These are phyloP conservation scores for Eulemur mongoz DNA, from an alignment of 2,797 vertebrate genomes.

Conservation along the genomic window DNA sequence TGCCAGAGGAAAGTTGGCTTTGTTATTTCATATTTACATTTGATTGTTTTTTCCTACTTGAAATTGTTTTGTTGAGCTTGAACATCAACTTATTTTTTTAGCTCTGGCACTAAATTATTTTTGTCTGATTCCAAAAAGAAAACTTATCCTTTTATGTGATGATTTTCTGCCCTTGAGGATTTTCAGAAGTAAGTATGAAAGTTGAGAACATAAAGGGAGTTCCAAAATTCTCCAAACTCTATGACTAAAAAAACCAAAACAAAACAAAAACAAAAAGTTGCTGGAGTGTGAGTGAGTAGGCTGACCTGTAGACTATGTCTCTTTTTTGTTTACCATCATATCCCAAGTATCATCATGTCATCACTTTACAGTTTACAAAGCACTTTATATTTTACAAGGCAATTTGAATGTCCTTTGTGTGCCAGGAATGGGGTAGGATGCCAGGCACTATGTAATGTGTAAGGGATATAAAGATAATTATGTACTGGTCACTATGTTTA, in stretches of 20 bases:
- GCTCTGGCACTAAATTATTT: not conserved
- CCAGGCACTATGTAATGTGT: not conserved
- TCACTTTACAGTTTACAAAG: not conserved
- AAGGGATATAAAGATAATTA: not conserved
- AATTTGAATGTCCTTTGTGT: not conserved
- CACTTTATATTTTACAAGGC: not conserved
- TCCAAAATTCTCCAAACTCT: not conserved
- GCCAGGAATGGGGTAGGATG: not conserved
- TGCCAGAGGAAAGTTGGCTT: not conserved
- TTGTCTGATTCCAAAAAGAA: not conserved
- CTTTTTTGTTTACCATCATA: not conserved
- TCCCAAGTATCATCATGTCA: not conserved
- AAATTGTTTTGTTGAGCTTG: not conserved
- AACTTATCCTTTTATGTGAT: not conserved
- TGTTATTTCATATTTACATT: not conserved
- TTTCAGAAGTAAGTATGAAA: not conserved
- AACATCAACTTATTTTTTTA: not conserved
- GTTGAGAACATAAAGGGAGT: not conserved
- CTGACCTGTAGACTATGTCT: not conserved
- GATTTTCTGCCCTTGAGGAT: not conserved
- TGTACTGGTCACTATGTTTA: not conserved
- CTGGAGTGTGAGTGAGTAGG: not conserved
- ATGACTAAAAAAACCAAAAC: not conserved
- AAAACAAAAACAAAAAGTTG: not conserved
- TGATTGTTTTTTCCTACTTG: not conserved